phyloP scores from a whole-genome alignment of 53 echinoderm and acorn worm genomes.

The Paracentrotus lividus region DNA sequence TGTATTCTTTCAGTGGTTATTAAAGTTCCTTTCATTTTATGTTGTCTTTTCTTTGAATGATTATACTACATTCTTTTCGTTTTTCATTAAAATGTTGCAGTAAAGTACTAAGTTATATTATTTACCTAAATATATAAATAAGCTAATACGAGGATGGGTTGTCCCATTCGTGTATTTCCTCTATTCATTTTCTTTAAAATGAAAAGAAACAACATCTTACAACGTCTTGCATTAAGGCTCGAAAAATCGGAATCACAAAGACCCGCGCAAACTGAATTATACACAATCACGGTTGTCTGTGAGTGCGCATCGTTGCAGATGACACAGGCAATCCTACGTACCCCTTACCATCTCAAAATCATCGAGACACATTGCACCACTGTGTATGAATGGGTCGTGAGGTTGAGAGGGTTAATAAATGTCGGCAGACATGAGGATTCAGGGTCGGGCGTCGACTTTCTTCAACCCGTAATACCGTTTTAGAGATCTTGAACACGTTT shows the following conservation, averaged over 20 bases:
- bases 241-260: constrained; percentile 29
- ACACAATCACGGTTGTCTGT: constrained; percentile 42
- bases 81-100: too few species aligned
- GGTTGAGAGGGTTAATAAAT: background rate
- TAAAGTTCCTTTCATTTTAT: background rate
- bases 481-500: constrained; percentile 18
- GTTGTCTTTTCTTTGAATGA: background rate
- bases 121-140: too few species aligned
- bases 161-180: too few species aligned
- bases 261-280: constrained; percentile 7
- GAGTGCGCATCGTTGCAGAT: constrained; percentile 21
- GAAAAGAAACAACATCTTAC: background rate
- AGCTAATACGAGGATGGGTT: too few species aligned
- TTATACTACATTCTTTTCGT: background rate
- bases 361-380: too few species aligned
- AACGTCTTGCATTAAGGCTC: constrained; percentile 12
- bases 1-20: too few species aligned
- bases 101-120: too few species aligned
- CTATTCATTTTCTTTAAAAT: too few species aligned
- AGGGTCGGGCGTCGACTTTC: constrained; percentile 44
- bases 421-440: background rate
- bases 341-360: background rate
- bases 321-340: background rate
- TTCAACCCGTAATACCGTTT: constrained; percentile 30
- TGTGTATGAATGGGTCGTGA: background rate